Conservation (phyloP, 1,140 invertebrate species). For the Zaprionus africanus region DNA sequence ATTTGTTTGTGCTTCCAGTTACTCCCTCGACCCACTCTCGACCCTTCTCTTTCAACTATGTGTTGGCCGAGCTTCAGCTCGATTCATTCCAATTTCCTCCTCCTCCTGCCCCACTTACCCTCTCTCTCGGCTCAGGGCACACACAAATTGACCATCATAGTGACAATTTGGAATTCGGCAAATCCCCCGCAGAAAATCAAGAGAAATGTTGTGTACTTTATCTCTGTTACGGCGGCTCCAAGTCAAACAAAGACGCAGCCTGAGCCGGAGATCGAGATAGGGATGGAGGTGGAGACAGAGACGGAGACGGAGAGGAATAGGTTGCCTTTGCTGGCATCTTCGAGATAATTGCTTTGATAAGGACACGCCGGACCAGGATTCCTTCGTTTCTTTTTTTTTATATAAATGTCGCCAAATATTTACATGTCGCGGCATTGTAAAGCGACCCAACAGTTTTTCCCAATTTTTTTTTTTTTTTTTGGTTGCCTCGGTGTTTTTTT, state of each 20-base stretch:
- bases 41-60: neutral
- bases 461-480: neutral
- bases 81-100: neutral
- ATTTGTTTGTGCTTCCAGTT: neutral
- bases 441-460: slow-evolving; percentile 31
- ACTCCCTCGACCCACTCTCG: neutral
- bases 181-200: slow-evolving; percentile 60
- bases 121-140: slow-evolving; percentile 22
- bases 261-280: slow-evolving; percentile 11
- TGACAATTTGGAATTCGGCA: slow-evolving; percentile 70
- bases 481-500: slow-evolving; percentile 9
- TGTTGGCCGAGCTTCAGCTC: neutral
- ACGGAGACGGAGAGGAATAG: neutral
- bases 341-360: slow-evolving; percentile 81
- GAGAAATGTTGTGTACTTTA: slow-evolving; percentile 79
- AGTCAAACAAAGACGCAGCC: slow-evolving; percentile 62
- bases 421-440: slow-evolving; percentile 77
- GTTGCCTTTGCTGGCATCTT: slow-evolving; percentile 51
- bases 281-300: neutral
- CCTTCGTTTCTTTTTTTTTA: slow-evolving; percentile 31
- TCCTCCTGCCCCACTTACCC: neutral
- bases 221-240: slow-evolving; percentile 66
- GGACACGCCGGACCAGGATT: slow-evolving; percentile 44
- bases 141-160: slow-evolving; percentile 76
- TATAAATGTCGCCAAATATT: slow-evolving; percentile 81